Conservation (phyloP, 2,113 vertebrate species). For the Phyllostomus hastatus region DNA sequence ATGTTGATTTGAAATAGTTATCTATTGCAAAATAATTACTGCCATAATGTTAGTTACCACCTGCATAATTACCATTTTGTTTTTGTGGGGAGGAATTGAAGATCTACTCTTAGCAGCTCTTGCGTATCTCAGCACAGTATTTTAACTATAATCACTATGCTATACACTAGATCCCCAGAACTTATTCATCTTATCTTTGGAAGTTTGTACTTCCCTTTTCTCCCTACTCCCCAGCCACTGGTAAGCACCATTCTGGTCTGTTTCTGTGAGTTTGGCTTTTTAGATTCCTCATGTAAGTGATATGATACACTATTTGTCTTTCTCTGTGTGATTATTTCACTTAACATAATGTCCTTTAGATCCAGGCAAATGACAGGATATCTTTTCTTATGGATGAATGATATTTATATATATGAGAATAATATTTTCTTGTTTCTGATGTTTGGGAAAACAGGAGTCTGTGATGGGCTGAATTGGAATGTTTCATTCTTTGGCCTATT, state of each 20-base stretch:
- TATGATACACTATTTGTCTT: background rate
- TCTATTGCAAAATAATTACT: background rate
- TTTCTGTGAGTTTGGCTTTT: background rate
- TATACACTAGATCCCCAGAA: background rate
- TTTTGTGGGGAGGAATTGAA: background rate
- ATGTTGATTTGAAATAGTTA: background rate
- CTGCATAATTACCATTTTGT: background rate
- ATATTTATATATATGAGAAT: background rate
- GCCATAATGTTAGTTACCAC: background rate
- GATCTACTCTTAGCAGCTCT: background rate
- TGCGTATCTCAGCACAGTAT: background rate
- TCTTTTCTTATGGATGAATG: background rate
- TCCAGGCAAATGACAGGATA: background rate
- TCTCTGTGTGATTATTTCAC: background rate
- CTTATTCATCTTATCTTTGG: background rate
- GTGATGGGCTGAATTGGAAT: background rate
- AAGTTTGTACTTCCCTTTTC: background rate
- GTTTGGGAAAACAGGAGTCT: background rate
- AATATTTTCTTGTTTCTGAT: slow-evolving; percentile 2
- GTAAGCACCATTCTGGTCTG: background rate
- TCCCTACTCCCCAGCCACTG: background rate
- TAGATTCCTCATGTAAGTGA: background rate
- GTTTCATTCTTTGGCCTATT: background rate
- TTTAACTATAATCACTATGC: background rate
- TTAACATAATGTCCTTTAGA: background rate